Percentiles rank a stretch among this genome's conserved stretches.
Conservation (phyloP, 2,888 invertebrate genomes). For the Drosophila paranaensis region DNA sequence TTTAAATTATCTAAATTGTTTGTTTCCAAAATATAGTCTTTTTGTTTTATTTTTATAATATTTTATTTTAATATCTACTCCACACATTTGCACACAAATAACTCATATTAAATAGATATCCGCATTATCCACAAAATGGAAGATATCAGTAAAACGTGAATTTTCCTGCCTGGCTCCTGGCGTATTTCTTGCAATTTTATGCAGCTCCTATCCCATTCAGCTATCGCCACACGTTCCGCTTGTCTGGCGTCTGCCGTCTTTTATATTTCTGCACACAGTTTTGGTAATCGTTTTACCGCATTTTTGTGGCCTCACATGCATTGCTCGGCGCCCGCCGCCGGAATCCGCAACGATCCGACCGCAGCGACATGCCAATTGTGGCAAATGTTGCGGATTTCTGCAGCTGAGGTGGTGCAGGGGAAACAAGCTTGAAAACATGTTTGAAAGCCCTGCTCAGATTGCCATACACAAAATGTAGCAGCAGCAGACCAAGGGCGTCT, state of each 20-base stretch:
- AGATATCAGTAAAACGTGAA: background rate
- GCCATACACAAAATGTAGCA: conserved; percentile 17
- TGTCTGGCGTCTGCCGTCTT: conserved; percentile 17
- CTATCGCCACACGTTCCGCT: conserved; percentile 20
- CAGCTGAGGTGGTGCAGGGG: conserved; percentile 23
- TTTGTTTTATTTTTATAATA: no score
- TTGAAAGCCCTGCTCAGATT: conserved; percentile 55
- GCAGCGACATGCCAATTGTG: conserved; percentile 74
- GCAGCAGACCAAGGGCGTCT: background rate
- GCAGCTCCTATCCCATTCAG: conserved; percentile 19
- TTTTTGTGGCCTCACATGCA: conserved; percentile 67
- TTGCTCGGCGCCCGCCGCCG: conserved; percentile 45
- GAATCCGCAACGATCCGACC: conserved; percentile 38
- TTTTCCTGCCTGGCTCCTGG: background rate
- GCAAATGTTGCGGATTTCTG: conserved; percentile 59
- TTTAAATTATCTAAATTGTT: background rate
- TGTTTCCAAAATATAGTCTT: no score
- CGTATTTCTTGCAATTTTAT: conserved; percentile 23
- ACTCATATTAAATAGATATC: background rate
- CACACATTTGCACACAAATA: background rate
- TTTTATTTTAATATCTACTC: background rate
- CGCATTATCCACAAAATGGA: background rate
- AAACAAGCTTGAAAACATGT: conserved; percentile 31
- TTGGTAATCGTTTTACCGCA: conserved; percentile 70
- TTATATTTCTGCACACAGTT: conserved; percentile 44